Base-by-base conservation (phyloP, 2,113 vertebrate genomes). In the Saimiri boliviensis region DNA sequence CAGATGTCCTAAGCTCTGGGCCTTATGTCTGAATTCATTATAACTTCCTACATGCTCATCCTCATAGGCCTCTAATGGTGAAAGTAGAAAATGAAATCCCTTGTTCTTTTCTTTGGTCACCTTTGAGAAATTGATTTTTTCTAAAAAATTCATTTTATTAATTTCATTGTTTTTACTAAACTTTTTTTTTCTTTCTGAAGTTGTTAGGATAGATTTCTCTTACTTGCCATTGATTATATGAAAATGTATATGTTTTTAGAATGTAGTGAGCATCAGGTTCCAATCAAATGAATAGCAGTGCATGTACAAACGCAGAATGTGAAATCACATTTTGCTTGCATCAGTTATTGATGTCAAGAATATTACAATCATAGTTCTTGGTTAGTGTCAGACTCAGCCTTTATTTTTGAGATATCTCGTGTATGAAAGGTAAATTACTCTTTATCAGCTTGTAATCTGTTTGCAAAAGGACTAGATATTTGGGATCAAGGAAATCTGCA, bases 391-490 rank as follows among this genome's bases (percentile, higher is more conserved):
- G 80, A 42, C 13, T 96, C 60, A 63, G 45, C 25, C 91, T 96
- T 95, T 93, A 45, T 54, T 97, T 95, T 49, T 83, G 23, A 83
- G 47, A 16, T 92, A 42, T 58, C 45, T 93, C 66, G 2, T 84
- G 16, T 77, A 16, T 76, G 68, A 89, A 14, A 83, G 54, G 58
- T 77, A 37, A 88, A 49, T 83, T 68, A n/a, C 49, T 83, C n/a
- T 94, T 74, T 83, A 56, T 86, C 63, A 77, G 45, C 81, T 47
- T 82, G 2, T 77, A 56, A 87, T 82, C 35, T 74, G 32, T 74
- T 94, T 77, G 63, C 58, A 37, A 70, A 84, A 83, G 45, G 52
- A 74, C 66, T 96, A 56, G 60, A 11, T 40, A 42, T 95, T 80
- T 79, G 30, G 6, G 8, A 76, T 74, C 93, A 40, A 95, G 42